phyloP scores from a whole-genome alignment of 2,888 invertebrate genomes.

The Torymus tubicola region DNA sequence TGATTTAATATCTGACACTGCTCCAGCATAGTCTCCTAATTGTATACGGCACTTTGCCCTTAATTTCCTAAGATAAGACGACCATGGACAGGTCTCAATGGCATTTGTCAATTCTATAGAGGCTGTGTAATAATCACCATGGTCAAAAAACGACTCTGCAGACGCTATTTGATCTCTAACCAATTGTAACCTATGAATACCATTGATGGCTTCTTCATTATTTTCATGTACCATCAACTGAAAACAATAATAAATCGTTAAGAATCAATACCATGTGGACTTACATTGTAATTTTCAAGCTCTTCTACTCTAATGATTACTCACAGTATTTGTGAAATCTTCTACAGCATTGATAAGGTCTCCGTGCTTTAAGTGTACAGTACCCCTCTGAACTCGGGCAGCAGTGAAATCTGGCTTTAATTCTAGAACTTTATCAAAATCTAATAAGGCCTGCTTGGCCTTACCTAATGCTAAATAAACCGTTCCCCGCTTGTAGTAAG shows the following conservation, averaged over 20 bases:
- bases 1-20: slow-evolving; percentile 92
- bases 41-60: slow-evolving; percentile 90
- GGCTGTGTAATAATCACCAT: slow-evolving; percentile 80
- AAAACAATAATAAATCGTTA: neutral
- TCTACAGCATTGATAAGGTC: slow-evolving; percentile 88
- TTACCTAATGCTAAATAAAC: slow-evolving; percentile 97
- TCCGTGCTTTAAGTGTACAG: slow-evolving; percentile 93
- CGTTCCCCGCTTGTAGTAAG: slow-evolving; percentile 96
- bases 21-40: slow-evolving; percentile 87
- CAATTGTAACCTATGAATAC: slow-evolving; percentile 83
- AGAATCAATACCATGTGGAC: neutral
- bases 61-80: slow-evolving; percentile 87
- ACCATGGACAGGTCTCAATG: slow-evolving; percentile 94
- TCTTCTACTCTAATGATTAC: slow-evolving; percentile 67
- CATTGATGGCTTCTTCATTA: slow-evolving; percentile 84
- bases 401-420: slow-evolving; percentile 96
- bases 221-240: slow-evolving; percentile 85
- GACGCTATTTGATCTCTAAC: slow-evolving; percentile 81
- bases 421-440: slow-evolving; percentile 94
- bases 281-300: no score
- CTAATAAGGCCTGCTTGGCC: slow-evolving; percentile 95
- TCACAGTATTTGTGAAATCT: slow-evolving; percentile 91
- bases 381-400: slow-evolving; percentile 89
- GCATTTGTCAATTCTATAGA: slow-evolving; percentile 82
- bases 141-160: slow-evolving; percentile 81